These are phyloP conservation scores for Margarornis squamiger DNA, from an alignment of 2,797 vertebrate species.

Conservation along the genomic window DNA sequence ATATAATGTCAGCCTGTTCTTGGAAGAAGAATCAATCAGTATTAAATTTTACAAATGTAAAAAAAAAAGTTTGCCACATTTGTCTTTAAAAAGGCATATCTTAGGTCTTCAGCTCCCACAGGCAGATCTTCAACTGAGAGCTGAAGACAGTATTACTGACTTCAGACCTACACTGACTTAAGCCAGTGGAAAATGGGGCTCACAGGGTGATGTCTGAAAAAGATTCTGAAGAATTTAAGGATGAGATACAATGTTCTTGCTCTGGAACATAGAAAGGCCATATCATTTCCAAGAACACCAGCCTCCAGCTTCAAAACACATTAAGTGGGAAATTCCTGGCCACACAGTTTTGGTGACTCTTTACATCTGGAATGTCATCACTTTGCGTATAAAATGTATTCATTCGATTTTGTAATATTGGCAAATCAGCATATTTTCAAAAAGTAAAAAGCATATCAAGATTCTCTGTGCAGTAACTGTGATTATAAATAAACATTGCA, in stretches of 20 bases:
- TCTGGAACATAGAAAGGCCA: neutral
- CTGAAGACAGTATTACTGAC: neutral
- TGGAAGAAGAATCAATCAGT: neutral
- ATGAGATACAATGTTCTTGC: neutral
- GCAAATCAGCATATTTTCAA: rapidly evolving
- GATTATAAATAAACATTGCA: neutral
- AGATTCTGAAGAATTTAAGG: neutral
- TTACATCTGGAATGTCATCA: neutral
- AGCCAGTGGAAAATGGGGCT: neutral
- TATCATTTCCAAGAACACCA: neutral
- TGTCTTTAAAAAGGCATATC: neutral
- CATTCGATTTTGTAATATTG: neutral
- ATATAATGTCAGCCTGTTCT: neutral
- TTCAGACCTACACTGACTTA: neutral
- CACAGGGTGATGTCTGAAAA: neutral
- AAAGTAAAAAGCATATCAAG: neutral
- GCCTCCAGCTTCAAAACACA: neutral
- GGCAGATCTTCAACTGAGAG: neutral
- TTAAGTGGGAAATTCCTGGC: neutral
- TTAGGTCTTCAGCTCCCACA: neutral
- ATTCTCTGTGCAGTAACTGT: neutral
- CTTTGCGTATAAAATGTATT: neutral
- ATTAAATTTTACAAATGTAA: neutral
- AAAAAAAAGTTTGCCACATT: neutral
- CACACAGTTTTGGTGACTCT: neutral